Conservation (phyloP, 2,888 invertebrate species). For the Pollenia angustigena region DNA sequence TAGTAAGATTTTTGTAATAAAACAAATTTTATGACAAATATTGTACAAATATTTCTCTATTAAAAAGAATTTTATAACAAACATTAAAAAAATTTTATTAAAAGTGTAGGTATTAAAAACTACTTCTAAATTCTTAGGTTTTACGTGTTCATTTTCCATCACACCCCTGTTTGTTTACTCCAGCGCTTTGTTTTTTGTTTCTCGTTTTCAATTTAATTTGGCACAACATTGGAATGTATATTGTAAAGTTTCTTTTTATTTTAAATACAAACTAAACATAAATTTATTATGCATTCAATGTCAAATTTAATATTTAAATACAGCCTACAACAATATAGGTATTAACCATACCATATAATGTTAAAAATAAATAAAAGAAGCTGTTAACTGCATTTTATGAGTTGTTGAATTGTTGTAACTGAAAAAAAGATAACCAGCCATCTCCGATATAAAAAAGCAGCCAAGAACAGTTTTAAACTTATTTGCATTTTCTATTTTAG, state of each 20-base stretch:
- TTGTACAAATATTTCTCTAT: too few species aligned
- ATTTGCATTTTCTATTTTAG: slow-evolving; percentile 27
- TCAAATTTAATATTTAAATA: neutral
- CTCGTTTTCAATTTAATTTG: neutral
- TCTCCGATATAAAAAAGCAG: slow-evolving; percentile 35
- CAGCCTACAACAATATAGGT: too few species aligned
- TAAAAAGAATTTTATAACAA: too few species aligned
- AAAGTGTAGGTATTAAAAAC: too few species aligned
- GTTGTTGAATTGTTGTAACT: slow-evolving; percentile 24
- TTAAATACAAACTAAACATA: neutral
- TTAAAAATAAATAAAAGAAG: slow-evolving; percentile 4
- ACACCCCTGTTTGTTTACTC: too few species aligned
- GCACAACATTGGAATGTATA: neutral
- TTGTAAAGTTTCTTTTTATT: neutral
- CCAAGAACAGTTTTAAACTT: slow-evolving; percentile 7
- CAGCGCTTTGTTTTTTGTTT: slow-evolving; percentile 12
- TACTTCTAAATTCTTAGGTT: too few species aligned
- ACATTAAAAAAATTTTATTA: too few species aligned
- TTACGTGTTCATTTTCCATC: too few species aligned
- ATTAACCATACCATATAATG: too few species aligned
- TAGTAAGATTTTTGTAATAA: too few species aligned
- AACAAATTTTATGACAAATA: too few species aligned
- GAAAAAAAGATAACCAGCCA: neutral
- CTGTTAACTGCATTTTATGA: slow-evolving; percentile 14
- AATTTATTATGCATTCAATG: too few species aligned